Percentiles rank a stretch among this genome's conserved stretches.
These are phyloP conservation scores for Dinomys branickii DNA, from an alignment of 2,113 vertebrate genomes.

Conservation along the genomic window DNA sequence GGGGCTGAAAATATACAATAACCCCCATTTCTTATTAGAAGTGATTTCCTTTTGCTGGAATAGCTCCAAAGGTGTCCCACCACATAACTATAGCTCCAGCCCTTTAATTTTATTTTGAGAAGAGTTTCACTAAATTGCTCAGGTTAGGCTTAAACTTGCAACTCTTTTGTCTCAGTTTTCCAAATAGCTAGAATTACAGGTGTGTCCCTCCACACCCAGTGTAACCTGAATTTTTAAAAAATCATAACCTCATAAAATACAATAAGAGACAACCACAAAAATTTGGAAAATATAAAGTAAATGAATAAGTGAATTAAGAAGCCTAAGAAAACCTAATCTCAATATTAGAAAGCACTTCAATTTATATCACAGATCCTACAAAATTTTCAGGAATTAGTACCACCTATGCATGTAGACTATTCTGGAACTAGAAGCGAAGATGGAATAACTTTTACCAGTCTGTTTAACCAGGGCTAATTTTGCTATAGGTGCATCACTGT, in stretches of 20 bases:
- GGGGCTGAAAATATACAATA: conserved; percentile 7
- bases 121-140: neutral
- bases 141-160: neutral
- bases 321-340: neutral
- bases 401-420: neutral
- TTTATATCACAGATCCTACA: neutral
- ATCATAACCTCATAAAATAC: neutral
- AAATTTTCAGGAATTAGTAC: neutral
- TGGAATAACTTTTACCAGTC: neutral
- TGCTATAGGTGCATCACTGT: neutral
- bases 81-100: neutral
- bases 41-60: neutral
- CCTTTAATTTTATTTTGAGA: neutral
- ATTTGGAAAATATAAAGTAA: neutral
- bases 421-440: neutral
- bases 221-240: neutral
- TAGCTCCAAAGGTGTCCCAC: neutral
- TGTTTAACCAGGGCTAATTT: neutral
- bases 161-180: neutral
- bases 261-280: neutral
- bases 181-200: neutral
- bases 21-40: neutral
- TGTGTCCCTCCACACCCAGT: neutral
- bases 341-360: neutral
- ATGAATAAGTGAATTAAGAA: neutral